phyloP scores from a whole-genome alignment of 2,888 invertebrate genomes.

The Drosophila bunnanda region DNA sequence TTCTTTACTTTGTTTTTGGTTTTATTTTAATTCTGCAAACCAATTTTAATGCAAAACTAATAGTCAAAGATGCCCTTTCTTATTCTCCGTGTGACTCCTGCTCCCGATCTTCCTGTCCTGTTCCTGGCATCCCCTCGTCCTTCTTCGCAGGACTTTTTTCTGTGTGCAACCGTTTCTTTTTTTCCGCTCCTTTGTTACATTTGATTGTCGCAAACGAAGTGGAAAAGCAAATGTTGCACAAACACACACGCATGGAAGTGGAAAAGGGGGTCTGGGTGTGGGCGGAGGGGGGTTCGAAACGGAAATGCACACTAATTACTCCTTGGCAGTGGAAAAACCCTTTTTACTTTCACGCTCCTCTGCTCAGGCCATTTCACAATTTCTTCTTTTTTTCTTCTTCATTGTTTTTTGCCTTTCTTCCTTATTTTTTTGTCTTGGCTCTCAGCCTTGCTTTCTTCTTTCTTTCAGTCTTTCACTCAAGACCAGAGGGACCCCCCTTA shows the following conservation, averaged over 20 bases:
- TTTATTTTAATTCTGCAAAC: no score
- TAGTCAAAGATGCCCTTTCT: neutral
- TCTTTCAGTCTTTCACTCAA: constrained; percentile 18
- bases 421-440: neutral
- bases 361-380: constrained; percentile 49
- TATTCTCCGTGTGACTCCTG: neutral
- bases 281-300: constrained; percentile 18
- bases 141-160: constrained; percentile 15
- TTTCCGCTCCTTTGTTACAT: constrained; percentile 65
- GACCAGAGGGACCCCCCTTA: neutral
- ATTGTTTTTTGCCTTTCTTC: neutral
- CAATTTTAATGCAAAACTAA: no score
- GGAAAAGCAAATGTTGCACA: constrained; percentile 74
- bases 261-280: neutral
- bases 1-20: no score
- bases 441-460: constrained; percentile 44
- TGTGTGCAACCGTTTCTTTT: constrained; percentile 20
- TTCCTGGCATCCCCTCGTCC: constrained; percentile 10
- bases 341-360: constrained; percentile 56
- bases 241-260: constrained; percentile 32
- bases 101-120: constrained; percentile 10
- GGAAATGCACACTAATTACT: constrained; percentile 79
- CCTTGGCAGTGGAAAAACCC: constrained; percentile 50
- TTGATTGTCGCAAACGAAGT: constrained; percentile 79
- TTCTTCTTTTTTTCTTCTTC: neutral